Base-by-base conservation (phyloP, 1,140 invertebrate genomes). In the Diabrotica undecimpunctata region DNA sequence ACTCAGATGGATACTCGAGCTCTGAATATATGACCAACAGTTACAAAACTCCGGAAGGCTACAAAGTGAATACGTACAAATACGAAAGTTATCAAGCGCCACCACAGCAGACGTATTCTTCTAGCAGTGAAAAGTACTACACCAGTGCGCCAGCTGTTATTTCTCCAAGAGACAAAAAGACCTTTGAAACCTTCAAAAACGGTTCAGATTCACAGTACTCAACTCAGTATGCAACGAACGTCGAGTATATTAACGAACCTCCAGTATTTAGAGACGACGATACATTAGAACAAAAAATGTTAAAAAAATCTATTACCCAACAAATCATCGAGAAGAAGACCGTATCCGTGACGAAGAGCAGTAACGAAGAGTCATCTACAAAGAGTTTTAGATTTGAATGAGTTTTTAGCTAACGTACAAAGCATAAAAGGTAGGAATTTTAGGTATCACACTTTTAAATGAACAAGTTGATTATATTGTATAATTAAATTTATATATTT, bases 291-390 rank as follows among this genome's bases (percentile, higher is more conserved):
- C 81, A 84, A 61, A 80, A 78, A 62, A 82, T 77, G 75, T 72
- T 80, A 12, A 84, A 83, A 54, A 82, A 83, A 57, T 83, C 83
- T 0, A 76, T 79, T 52, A 82, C 77, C 13, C 81, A 83, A 64
- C 82, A 83, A 63, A 77, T 83, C 9, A 81, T 80, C 8, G 83
- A 84, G 65, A 83, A 83, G 64, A 83, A 82, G 66, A 83, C 81
- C 4, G 75, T 83, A 5, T 81, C 81, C 0, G 83, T 76, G 73
- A 80, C 79, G 7, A 78, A 75, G 57, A 79, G 78, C 6, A 82
- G 76, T 66, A 80, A 81, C 61, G 80, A 83, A 55, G 82, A 83
- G 64, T 80, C 80, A 6, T 80, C 80, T 59, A 80, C 79, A 13
- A 83, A 82, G 71, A 81, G 76, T 14, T 83, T 83, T 62, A 77